These are phyloP conservation scores for Craseonycteris thonglongyai DNA, from an alignment of 2,113 vertebrate genomes.

Conservation along the genomic window DNA sequence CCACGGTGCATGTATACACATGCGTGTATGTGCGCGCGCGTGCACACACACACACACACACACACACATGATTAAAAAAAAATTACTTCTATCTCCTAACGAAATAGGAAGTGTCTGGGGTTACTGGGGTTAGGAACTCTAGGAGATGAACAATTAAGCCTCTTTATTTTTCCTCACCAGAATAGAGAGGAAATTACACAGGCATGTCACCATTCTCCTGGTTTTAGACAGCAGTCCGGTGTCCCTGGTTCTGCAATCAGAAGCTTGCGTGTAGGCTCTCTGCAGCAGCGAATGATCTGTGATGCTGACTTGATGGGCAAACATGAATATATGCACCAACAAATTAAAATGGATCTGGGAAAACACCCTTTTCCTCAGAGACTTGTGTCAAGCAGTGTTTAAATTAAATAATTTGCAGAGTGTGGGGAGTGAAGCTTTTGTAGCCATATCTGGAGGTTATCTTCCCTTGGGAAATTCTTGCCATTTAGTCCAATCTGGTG, in stretches of 20 bases:
- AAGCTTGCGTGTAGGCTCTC: neutral
- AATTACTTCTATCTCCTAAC: neutral
- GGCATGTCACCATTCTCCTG: neutral
- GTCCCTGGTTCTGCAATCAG: neutral
- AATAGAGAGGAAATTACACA: neutral
- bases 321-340: neutral
- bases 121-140: neutral
- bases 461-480: constrained; percentile 57
- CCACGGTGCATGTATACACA: neutral
- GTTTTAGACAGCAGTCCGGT: neutral
- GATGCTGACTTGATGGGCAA: neutral
- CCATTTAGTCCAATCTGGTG: constrained; percentile 60
- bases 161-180: neutral
- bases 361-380: constrained; percentile 61
- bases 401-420: constrained; percentile 69
- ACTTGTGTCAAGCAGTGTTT: constrained; percentile 61
- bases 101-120: neutral
- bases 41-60: fast-evolving
- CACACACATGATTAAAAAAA: neutral
- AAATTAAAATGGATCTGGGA: constrained; percentile 49
- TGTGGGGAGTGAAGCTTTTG: constrained; percentile 59
- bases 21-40: fast-evolving
- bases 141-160: neutral
- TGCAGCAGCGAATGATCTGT: neutral
- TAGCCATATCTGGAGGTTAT: constrained; percentile 56